Conservation (phyloP, 2,113 vertebrate genomes). For the Orthonyx spaldingii region DNA sequence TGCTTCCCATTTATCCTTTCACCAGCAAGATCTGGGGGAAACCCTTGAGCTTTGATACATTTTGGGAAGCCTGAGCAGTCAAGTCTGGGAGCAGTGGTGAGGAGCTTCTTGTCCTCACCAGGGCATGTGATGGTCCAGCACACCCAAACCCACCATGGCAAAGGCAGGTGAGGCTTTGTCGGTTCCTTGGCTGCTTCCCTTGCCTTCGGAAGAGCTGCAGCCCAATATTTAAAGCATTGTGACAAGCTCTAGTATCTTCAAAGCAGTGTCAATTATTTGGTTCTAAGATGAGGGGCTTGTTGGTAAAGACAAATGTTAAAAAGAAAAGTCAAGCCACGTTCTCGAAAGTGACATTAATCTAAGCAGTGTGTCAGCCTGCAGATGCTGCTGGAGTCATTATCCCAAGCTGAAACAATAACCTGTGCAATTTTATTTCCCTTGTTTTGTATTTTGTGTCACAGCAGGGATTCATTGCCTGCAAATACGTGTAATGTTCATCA, state of each 20-base stretch:
- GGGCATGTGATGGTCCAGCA: background rate
- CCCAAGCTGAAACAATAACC: slow-evolving; percentile 4
- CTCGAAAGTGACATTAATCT: slow-evolving; percentile 33
- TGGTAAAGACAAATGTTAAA: slow-evolving; percentile 41
- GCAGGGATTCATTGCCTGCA: background rate
- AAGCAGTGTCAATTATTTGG: background rate
- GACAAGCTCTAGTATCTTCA: background rate
- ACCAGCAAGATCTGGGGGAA: background rate
- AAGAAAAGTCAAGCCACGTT: slow-evolving; percentile 9
- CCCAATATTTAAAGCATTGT: background rate
- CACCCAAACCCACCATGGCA: background rate
- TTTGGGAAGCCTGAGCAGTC: background rate
- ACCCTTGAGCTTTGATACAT: background rate
- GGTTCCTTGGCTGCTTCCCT: background rate
- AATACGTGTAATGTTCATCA: fast-evolving
- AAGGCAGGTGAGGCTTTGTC: fast-evolving
- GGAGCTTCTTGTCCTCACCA: background rate
- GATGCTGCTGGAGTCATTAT: slow-evolving; percentile 11
- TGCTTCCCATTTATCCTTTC: background rate
- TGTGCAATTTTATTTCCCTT: slow-evolving; percentile 6
- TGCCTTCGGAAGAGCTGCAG: background rate
- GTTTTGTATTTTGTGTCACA: slow-evolving; percentile 1
- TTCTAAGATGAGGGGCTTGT: slow-evolving; percentile 23
- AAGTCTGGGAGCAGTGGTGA: background rate
- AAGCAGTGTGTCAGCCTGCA: background rate